Evolutionary conservation across 2,888 invertebrate species (phyloP).

Genomic region (Amorpha juglandis): DNA sequence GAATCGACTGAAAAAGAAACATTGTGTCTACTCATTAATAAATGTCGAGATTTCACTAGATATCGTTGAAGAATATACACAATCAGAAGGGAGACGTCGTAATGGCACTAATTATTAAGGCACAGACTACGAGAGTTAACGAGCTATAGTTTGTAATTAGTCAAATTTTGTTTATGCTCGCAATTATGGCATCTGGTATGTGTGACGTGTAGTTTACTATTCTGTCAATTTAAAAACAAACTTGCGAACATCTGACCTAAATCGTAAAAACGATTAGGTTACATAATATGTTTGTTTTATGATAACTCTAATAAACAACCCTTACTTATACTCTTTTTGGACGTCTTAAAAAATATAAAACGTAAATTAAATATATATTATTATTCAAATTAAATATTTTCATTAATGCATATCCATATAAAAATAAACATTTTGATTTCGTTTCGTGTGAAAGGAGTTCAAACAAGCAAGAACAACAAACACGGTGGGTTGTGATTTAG

Average conservation of each 20-base stretch:
- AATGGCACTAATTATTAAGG: conserved; percentile 25
- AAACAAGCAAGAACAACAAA: conserved; percentile 49
- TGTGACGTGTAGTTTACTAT: too few relatives aligned
- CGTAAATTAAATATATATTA: too few relatives aligned
- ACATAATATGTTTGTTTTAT: too few relatives aligned
- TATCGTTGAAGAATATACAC: conserved; percentile 22
- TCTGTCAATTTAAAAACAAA: too few relatives aligned
- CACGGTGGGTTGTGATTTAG: conserved; percentile 44
- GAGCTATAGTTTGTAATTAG: conserved; percentile 4
- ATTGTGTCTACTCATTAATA: conserved; percentile 57
- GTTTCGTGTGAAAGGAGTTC: conserved; percentile 33
- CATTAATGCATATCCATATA: not conserved
- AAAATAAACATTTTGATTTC: not conserved
- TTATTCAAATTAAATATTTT: too few relatives aligned
- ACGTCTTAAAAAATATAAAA: too few relatives aligned
- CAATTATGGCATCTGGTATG: not conserved
- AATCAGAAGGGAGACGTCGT: conserved; percentile 2
- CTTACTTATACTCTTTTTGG: too few relatives aligned
- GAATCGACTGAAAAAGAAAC: conserved; percentile 49
- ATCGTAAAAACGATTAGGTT: too few relatives aligned
- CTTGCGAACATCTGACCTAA: too few relatives aligned
- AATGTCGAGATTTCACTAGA: conserved; percentile 54
- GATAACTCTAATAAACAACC: too few relatives aligned
- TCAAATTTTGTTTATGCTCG: not conserved
- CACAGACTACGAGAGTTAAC: conserved; percentile 24